phyloP scores from a whole-genome alignment of 2,797 vertebrate genomes.

The Natrix natrix region DNA sequence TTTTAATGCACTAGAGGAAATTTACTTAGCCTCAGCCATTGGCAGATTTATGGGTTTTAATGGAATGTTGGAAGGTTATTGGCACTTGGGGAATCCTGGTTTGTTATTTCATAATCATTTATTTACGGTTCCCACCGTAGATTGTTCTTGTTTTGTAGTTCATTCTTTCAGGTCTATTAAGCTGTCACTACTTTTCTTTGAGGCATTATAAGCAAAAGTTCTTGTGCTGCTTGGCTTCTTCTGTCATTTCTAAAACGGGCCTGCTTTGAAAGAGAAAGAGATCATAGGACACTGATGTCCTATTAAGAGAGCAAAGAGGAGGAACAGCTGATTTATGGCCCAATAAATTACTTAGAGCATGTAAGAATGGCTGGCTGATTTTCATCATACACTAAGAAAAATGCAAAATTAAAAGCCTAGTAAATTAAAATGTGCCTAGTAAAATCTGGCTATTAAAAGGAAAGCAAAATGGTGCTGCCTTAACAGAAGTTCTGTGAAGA shows the following conservation, averaged over 20 bases:
- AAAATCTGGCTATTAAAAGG: not conserved
- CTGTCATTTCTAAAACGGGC: constrained; percentile 1
- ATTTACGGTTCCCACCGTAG: constrained; percentile 58
- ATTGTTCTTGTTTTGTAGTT: constrained; percentile 38
- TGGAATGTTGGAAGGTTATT: constrained; percentile 52
- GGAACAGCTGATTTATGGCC: not conserved
- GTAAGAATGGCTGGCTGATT: not conserved
- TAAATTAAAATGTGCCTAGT: not conserved
- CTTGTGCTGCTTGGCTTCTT: not conserved
- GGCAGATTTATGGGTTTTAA: constrained; percentile 63
- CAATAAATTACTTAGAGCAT: not conserved
- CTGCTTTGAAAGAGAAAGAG: not conserved
- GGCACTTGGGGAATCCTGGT: constrained; percentile 55
- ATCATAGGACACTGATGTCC: not conserved
- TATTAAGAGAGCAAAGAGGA: not conserved
- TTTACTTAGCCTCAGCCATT: constrained; percentile 48
- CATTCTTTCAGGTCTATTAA: constrained; percentile 59
- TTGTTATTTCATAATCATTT: constrained; percentile 59
- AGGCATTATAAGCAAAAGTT: constrained; percentile 27
- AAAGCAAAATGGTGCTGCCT: not conserved
- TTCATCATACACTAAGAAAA: not conserved
- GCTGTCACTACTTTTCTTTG: constrained; percentile 21
- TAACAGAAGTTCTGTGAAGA: not conserved
- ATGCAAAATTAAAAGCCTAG: not conserved
- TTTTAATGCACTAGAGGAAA: constrained; percentile 48